A percentile compares a stretch with the other conserved stretches of the same genome.
phyloP scores from a whole-genome alignment of 2,113 vertebrate genomes.

The Pseudopodoces humilis region DNA sequence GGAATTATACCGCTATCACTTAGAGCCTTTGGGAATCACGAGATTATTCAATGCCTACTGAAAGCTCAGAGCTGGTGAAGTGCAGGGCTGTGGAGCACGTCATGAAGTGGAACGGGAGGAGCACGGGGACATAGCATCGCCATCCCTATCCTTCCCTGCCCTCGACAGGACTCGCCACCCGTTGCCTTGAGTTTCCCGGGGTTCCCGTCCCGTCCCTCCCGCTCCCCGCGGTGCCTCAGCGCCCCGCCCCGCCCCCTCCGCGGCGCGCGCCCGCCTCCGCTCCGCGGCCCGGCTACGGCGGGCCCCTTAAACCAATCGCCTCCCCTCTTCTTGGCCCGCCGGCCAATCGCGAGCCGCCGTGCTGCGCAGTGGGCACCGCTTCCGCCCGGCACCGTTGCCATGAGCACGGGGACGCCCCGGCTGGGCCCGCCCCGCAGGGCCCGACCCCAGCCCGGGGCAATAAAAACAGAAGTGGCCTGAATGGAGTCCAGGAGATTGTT shows the following conservation, averaged over 20 bases:
- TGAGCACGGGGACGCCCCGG: background rate
- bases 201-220: background rate
- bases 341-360: conserved; percentile 15
- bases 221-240: background rate
- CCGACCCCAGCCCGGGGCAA: background rate
- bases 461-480: background rate
- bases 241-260: too few relatives aligned
- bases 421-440: background rate
- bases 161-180: accelerated
- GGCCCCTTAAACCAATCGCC: conserved; percentile 2
- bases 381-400: background rate
- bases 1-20: accelerated
- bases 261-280: too few relatives aligned
- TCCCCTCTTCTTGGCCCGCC: background rate
- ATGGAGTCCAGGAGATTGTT: conserved; percentile 73
- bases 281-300: too few relatives aligned
- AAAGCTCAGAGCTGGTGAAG: background rate
- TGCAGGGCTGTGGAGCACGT: accelerated
- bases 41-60: too few relatives aligned
- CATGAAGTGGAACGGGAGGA: accelerated
- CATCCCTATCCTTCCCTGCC: accelerated
- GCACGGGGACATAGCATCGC: accelerated
- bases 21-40: accelerated
- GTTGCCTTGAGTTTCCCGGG: accelerated
- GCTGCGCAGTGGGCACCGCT: background rate